Conservation (phyloP, 2,888 invertebrate genomes). For the Leucophora obtusa region DNA sequence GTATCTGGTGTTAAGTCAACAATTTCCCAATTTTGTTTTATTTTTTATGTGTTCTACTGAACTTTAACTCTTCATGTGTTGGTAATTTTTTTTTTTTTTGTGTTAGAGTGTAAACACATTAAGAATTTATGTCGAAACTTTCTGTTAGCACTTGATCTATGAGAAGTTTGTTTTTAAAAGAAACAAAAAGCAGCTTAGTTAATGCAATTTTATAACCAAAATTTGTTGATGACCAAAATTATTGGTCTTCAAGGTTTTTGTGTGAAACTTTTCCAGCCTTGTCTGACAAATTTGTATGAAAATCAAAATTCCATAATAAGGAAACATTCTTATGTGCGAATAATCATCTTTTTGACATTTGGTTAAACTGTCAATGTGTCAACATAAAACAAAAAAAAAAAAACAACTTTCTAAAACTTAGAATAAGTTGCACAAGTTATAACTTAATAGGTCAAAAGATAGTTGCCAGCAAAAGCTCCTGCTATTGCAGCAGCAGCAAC, state of each 20-base stretch:
- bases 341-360: not conserved
- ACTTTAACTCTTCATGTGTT: not conserved
- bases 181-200: too few relatives aligned
- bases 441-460: conserved; percentile 45
- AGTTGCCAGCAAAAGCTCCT: not conserved
- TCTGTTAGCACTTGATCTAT: not conserved
- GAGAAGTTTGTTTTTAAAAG: too few relatives aligned
- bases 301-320: too few relatives aligned
- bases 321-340: too few relatives aligned
- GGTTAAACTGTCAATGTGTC: conserved; percentile 31
- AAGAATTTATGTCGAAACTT: conserved; percentile 2
- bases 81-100: not conserved
- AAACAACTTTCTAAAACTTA: conserved; percentile 48
- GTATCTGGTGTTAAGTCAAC: conserved; percentile 1
- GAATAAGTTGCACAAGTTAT: conserved; percentile 48
- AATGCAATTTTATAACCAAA: too few relatives aligned
- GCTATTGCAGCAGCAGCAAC: conserved; percentile 10
- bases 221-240: too few relatives aligned
- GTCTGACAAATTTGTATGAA: too few relatives aligned
- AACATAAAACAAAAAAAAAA: conserved; percentile 1
- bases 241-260: too few relatives aligned
- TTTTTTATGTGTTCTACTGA: not conserved
- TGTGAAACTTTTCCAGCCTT: too few relatives aligned
- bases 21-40: not conserved
- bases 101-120: not conserved